Base-by-base conservation (phyloP, 2,113 vertebrate species). In the Epinephelus lanceolatus region DNA sequence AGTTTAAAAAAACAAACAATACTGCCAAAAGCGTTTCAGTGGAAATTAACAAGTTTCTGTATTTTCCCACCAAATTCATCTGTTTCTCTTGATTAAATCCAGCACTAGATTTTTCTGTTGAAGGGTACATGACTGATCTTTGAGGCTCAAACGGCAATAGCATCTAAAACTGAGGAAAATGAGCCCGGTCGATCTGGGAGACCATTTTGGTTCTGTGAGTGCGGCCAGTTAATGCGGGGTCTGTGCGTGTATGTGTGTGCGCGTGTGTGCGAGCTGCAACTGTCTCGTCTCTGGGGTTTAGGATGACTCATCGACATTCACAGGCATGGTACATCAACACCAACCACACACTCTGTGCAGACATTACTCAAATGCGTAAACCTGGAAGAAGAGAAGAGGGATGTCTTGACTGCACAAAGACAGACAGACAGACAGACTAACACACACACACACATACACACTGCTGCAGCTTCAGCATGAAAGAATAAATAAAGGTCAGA, bases 261-360 rank as follows among this genome's bases (percentile, higher is more conserved):
- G 61, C 13, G 61, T 53, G 53, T 45, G 60, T 61, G 68, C 18
- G 61, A 80, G 79, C 62, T 83, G 74, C 76, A 68, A 62, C 76
- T 73, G 84, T 81, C 78, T 88, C 61, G 55, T 92, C 90, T 90
- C 80, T 70, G 74, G 88, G 88, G 89, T 86, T 87, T 71, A 62
- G 86, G 89, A 91, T 95, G 94, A 94, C 88, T 94, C 92, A 95
- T 94, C 86, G 37, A 73, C 84, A 84, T 91, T 90, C 86, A 85
- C 89, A 82, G 84, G 87, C 88, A 89, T 74, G 86, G 77, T 86
- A 40, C 30, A 51, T 42, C 42, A 72, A 84, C 56, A 74, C 45
- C 49, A 21, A 53, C 19, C 53, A 56, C 59, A 25, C 86, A 27
- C 59, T 85, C 45, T 10, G 27, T 21, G 17, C 78, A 76, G 30